Conservation (phyloP, 2,888 invertebrate species). For the Osedax fenrisi region DNA sequence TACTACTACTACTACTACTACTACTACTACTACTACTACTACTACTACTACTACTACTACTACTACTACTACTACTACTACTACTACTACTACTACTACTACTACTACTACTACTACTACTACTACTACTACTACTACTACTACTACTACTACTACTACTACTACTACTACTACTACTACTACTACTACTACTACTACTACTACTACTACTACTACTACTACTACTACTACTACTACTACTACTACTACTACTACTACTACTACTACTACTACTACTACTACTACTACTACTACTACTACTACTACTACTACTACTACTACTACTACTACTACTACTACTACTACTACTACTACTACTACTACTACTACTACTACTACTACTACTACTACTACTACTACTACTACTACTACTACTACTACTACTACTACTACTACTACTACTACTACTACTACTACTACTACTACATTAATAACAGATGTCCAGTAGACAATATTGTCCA, state of each 20-base stretch:
- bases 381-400: constrained; percentile 18
- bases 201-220: constrained; percentile 15
- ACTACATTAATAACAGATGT: too few species aligned
- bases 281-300: constrained; percentile 11
- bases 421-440: constrained; percentile 2
- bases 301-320: constrained; percentile 6
- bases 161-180: constrained; percentile 16
- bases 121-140: constrained; percentile 8
- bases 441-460: constrained; percentile 18
- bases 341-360: constrained; percentile 15
- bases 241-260: constrained; percentile 14
- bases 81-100: constrained; percentile 5
- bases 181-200: constrained; percentile 8
- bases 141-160: constrained; percentile 2
- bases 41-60: background rate
- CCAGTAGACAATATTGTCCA: too few species aligned
- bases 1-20: constrained; percentile 19
- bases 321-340: constrained; percentile 14
- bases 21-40: constrained; percentile 15
- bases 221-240: background rate
- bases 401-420: constrained; percentile 6
- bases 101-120: constrained; percentile 18
- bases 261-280: constrained; percentile 15
- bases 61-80: background rate
- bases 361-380: constrained; percentile 13